Conservation (phyloP, 23 tunicate genomes). For the Aplidium turbinatum region DNA sequence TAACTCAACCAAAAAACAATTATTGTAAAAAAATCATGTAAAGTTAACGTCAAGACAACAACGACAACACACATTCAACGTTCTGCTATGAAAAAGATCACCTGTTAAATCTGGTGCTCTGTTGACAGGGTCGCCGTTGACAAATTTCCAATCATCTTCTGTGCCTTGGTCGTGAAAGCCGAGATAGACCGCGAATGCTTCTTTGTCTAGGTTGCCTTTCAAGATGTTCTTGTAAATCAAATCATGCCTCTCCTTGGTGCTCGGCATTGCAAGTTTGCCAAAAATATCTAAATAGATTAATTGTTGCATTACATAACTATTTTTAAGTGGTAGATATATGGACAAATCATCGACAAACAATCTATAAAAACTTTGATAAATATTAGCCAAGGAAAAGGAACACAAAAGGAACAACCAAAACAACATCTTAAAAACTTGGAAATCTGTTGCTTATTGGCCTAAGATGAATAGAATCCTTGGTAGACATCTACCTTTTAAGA, state of each 20-base stretch:
- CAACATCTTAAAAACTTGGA: no score
- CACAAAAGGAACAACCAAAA: no score
- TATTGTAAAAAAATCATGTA: no score
- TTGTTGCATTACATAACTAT: background rate
- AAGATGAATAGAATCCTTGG: no score
- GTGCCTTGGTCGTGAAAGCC: slow-evolving; percentile 40
- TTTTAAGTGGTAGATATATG: background rate
- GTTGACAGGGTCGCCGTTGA: slow-evolving; percentile 26
- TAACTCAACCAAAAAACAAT: no score
- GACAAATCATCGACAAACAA: no score
- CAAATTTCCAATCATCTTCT: slow-evolving; percentile 60
- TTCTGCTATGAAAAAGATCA: background rate
- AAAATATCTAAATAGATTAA: slow-evolving; percentile 17
- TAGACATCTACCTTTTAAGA: no score
- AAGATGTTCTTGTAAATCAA: background rate
- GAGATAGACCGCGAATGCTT: slow-evolving; percentile 34
- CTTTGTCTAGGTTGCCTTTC: background rate
- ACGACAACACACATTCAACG: no score
- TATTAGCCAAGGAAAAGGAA: no score
- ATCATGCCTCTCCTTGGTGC: slow-evolving; percentile 34
- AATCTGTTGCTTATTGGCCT: no score
- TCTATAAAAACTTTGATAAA: no score
- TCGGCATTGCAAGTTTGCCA: slow-evolving; percentile 60
- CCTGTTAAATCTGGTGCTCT: slow-evolving; percentile 37
- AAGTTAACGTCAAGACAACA: no score